Conservation (phyloP, 2,888 invertebrate genomes). For the Ormia ochracea region DNA sequence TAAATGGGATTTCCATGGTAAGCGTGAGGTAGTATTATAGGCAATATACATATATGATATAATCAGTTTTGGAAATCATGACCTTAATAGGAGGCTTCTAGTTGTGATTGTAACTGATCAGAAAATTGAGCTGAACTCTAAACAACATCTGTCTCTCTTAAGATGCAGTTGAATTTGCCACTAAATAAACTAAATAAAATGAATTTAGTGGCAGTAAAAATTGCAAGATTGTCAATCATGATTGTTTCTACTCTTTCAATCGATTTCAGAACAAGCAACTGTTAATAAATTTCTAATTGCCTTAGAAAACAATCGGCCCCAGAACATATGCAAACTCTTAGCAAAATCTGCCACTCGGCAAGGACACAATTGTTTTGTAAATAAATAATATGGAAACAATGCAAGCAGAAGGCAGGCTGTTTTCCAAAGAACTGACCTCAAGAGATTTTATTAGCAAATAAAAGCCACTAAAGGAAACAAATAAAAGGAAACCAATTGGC, state of each 20-base stretch:
- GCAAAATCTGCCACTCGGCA: constrained; percentile 2
- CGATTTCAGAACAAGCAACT: constrained; percentile 6
- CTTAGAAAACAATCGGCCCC: neutral
- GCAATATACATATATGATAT: too few relatives aligned
- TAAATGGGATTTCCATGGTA: too few relatives aligned
- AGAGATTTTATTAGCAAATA: constrained; percentile 35
- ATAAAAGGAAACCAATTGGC: neutral
- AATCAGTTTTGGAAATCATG: too few relatives aligned
- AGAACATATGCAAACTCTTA: neutral
- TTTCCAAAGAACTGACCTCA: constrained; percentile 28
- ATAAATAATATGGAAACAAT: constrained; percentile 28
- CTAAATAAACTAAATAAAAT: neutral
- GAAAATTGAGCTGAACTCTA: too few relatives aligned
- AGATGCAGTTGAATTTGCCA: constrained; percentile 21
- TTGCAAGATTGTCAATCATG: constrained; percentile 36
- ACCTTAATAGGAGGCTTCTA: too few relatives aligned
- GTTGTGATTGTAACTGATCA: too few relatives aligned
- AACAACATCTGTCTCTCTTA: neutral
- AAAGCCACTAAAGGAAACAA: neutral
- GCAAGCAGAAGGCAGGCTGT: constrained; percentile 30
- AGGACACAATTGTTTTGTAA: constrained; percentile 47
- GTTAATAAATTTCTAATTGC: constrained; percentile 48
- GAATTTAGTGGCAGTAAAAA: neutral
- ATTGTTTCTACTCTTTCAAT: neutral
- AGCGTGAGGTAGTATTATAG: too few relatives aligned